phyloP scores from a whole-genome alignment of 2,888 invertebrate species.

The Xanthorhoe designata region DNA sequence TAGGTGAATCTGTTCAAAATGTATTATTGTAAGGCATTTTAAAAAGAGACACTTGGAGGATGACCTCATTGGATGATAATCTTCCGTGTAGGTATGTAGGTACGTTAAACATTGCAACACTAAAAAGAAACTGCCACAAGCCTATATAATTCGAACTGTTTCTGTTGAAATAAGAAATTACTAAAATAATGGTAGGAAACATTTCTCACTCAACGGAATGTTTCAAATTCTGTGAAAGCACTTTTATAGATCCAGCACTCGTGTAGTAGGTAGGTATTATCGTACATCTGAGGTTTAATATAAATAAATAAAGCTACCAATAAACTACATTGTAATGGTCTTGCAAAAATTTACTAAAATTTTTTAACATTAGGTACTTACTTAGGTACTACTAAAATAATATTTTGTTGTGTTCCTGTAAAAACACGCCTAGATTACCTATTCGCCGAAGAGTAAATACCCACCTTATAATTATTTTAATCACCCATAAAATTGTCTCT shows the following conservation, averaged over 20 bases:
- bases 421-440: too few species aligned
- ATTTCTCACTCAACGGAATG: constrained; percentile 11
- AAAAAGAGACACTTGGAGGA: too few species aligned
- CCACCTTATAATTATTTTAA: not conserved
- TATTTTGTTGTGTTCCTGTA: too few species aligned
- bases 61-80: too few species aligned
- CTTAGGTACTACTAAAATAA: too few species aligned
- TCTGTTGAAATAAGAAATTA: not conserved
- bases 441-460: not conserved
- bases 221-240: constrained; percentile 1
- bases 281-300: too few species aligned
- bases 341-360: too few species aligned
- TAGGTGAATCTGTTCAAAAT: too few species aligned
- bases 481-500: not conserved
- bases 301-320: not conserved
- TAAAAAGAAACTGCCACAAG: not conserved
- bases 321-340: not conserved
- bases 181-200: constrained; percentile 13
- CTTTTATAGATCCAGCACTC: not conserved
- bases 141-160: constrained; percentile 1
- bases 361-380: too few species aligned
- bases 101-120: not conserved
- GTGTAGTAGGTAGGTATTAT: too few species aligned
- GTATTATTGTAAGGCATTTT: too few species aligned
- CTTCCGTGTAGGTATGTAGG: too few species aligned